phyloP scores from a whole-genome alignment of 2,113 vertebrate genomes.

The Psilopogon haemacephalus region DNA sequence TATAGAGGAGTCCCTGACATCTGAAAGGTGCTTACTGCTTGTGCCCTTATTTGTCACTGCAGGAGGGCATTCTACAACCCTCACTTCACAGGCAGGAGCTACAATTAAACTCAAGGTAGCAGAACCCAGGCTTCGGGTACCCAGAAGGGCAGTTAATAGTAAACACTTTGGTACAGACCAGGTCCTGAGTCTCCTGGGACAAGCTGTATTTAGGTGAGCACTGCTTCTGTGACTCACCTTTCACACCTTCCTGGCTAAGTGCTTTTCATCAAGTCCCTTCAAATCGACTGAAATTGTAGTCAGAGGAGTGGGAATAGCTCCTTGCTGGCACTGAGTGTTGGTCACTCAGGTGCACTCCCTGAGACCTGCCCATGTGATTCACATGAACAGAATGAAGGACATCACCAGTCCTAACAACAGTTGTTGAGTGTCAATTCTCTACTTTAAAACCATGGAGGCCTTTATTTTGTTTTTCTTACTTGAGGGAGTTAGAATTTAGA shows the following conservation, averaged over 20 bases:
- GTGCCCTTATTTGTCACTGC: neutral
- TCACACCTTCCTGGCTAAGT: neutral
- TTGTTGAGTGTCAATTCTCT: neutral
- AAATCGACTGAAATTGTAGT: neutral
- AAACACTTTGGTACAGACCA: neutral
- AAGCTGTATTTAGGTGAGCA: neutral
- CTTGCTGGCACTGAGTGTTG: neutral
- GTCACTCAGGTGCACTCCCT: neutral
- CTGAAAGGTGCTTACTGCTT: neutral
- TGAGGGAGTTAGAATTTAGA: neutral
- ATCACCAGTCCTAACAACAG: neutral
- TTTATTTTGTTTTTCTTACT: neutral
- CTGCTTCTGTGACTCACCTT: neutral
- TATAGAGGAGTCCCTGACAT: neutral
- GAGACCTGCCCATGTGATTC: neutral
- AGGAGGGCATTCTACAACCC: neutral
- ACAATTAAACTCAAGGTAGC: conserved; percentile 12
- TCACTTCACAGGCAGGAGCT: neutral
- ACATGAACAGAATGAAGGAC: neutral
- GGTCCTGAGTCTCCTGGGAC: neutral
- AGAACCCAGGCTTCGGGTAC: neutral
- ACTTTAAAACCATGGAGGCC: neutral
- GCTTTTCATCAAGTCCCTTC: neutral
- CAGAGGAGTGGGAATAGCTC: neutral
- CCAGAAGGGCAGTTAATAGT: neutral